Percentiles rank a stretch among this genome's conserved stretches.
Conservation (phyloP, 92 coral and sea anemone species). For the Heliopora coerulea region DNA sequence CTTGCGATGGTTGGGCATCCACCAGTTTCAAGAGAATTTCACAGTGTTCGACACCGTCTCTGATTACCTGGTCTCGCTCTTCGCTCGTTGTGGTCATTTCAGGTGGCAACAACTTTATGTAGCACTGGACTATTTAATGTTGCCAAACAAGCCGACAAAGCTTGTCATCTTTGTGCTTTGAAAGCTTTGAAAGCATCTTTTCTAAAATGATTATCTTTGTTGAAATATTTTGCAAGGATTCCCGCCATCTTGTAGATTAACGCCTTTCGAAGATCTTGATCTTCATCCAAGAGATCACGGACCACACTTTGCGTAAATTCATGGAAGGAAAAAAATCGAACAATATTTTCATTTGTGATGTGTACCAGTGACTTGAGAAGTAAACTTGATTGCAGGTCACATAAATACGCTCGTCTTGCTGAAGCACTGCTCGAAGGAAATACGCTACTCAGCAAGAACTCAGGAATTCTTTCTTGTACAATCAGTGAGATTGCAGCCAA, state of each 20-base stretch:
- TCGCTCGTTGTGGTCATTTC: neutral
- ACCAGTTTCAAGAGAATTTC: slow-evolving; percentile 9
- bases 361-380: slow-evolving; percentile 29
- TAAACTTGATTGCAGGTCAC: slow-evolving; percentile 3
- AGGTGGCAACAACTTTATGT: neutral
- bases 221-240: slow-evolving; percentile 9
- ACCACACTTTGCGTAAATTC: slow-evolving; percentile 25
- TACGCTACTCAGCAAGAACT: slow-evolving; percentile 10
- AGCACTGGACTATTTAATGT: slow-evolving; percentile 25
- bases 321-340: slow-evolving; percentile 32
- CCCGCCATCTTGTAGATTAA: slow-evolving; percentile 37
- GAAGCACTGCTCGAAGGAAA: slow-evolving; percentile 9
- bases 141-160: slow-evolving; percentile 4
- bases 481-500: slow-evolving; percentile 10
- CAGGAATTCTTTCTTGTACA: slow-evolving; percentile 17
- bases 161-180: slow-evolving; percentile 5
- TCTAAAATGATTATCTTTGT: slow-evolving; percentile 22
- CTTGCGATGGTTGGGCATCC: neutral
- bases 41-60: slow-evolving; percentile 21
- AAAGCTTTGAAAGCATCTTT: slow-evolving; percentile 19
- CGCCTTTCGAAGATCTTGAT: neutral
- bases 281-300: slow-evolving; percentile 13
- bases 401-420: neutral
- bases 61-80: neutral
- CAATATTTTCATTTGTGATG: slow-evolving; percentile 22